Base-by-base conservation (phyloP, 2,113 vertebrate genomes). In the Heterotilapia buettikoferi region DNA sequence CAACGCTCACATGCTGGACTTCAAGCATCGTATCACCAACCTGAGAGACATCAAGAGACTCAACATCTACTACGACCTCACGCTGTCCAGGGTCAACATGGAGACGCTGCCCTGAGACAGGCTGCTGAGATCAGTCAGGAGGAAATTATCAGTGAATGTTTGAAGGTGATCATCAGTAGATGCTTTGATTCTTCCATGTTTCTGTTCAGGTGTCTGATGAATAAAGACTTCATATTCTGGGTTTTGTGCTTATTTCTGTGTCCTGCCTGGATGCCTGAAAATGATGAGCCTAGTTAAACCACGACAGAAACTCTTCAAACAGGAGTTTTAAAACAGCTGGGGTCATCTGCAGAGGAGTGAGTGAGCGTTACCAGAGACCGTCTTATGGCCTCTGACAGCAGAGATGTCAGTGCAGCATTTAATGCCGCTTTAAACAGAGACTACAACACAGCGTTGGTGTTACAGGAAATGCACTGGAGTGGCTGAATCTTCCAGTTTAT, bases 21-120 rank as follows among this genome's bases (percentile, higher is more conserved):
- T 3, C 84, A 73, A 40, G 57, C 89, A 95, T 88, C 84, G 94
- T 24, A 0, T 84, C 29, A 24, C 3, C 0, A 4, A 92, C 88
- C 79, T 92, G 13, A 26, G 36, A 6, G 13, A 79, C 54, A 92
- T 95, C 83, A 78, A 19, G 3, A 6, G 0, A 0, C 1, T 95
- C 38, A 7, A 0, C 80, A 89, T 95, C 88, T 13, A 8, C 84
- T 1, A 54, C 1, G 93, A 95, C 63, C 2, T 95, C 33, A 86
- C 1, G 2, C 81, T 95, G 50, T 73, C 82, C 21, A n/a, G 0
- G 2, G 84, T 95, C 82, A 4, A 6, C 2, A 2, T 73, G 4
- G 83, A 93, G 79, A 88, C 2, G 1, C 0, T 80, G 7, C 9
- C 9, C 4, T 94, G 80, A 93, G 40, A 33, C 5, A 4, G 21